Evolutionary conservation across 2,797 vertebrate genomes (phyloP), one percentile per base, ranked within the genome.

Genomic region (Rousettus madagascariensis): DNA sequence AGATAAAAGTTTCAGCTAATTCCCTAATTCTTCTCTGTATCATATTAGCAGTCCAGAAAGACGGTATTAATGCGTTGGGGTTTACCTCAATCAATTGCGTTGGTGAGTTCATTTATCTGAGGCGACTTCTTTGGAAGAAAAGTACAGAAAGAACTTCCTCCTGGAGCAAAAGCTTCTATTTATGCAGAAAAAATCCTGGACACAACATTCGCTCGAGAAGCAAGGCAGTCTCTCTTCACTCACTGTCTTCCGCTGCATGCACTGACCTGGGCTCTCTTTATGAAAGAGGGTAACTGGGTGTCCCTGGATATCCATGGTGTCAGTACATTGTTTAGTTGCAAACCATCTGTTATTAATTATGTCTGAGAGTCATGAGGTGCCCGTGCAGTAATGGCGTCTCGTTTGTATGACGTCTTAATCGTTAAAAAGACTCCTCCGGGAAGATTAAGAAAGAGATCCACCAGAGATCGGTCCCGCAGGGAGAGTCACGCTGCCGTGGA

Each of bases 1-100:
- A 92, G 80, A 86, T 94, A 96, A 96, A 96, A 90, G 90, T 96
- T 95, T 90, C 85, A 85, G 88, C 15, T 86, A 90, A 93, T 97
- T 97, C 75, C 68, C 83, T 74, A 93, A 95, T 87, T 96, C 86
- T 94, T 96, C 71, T 49, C 65, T 93, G 72, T 61, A 74, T 83
- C 41, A 8, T 49, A n/a, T 93, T 49, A 94, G 80, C 85, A 82
- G 91, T 68, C 83, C 75, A 92, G 92, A 91, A 96, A 92, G 88
- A 53, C 82, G 84, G 68, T 89, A 86, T 82, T 46, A 82, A 78
- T 49, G 90, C 75, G 72, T 57, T 79, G 91, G 93, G 93, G 94
- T 92, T 96, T 89, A 57, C 89, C 93, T 96, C 96, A 68, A 87
- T 96, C 96, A 92, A 79, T 88, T 68, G 91, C 57, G 4, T 30